Evolutionary conservation across 2,797 vertebrate genomes (phyloP).

Genomic region (Ptychobarbus kaznakovi): DNA sequence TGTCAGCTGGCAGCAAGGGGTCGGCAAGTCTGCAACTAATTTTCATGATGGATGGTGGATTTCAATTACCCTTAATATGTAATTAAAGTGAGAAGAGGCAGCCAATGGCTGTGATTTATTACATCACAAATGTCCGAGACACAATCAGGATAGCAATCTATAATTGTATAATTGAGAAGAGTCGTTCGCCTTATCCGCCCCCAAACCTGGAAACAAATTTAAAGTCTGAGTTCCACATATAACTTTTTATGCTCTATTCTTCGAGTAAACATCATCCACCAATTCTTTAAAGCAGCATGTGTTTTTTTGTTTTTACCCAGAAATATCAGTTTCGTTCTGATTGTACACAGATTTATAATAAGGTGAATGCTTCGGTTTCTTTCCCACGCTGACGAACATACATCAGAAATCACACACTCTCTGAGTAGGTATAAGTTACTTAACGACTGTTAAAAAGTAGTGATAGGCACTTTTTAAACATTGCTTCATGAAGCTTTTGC

Average conservation of each 20-base stretch:
- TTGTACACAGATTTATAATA: background rate
- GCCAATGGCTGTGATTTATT: conserved; percentile 45
- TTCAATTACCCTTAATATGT: conserved; percentile 50
- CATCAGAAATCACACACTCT: background rate
- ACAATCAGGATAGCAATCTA: conserved; percentile 45
- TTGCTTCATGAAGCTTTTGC: background rate
- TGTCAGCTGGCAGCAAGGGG: conserved; percentile 34
- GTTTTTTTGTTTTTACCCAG: background rate
- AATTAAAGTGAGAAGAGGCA: conserved; percentile 42
- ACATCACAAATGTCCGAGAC: conserved; percentile 35
- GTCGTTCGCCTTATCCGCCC: background rate
- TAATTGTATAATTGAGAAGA: conserved; percentile 29
- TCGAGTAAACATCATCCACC: background rate
- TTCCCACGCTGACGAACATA: background rate
- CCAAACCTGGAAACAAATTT: background rate
- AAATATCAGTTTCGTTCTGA: background rate
- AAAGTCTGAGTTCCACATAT: background rate
- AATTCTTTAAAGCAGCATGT: background rate
- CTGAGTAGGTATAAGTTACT: background rate
- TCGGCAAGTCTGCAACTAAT: conserved; percentile 28
- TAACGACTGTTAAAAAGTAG: background rate
- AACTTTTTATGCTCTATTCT: background rate
- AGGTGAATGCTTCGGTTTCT: background rate
- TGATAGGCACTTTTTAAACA: background rate
- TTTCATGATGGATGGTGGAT: conserved; percentile 49